These are phyloP conservation scores for Digitonthophagus gazella DNA, from an alignment of 2,888 invertebrate species.

Conservation along the genomic window DNA sequence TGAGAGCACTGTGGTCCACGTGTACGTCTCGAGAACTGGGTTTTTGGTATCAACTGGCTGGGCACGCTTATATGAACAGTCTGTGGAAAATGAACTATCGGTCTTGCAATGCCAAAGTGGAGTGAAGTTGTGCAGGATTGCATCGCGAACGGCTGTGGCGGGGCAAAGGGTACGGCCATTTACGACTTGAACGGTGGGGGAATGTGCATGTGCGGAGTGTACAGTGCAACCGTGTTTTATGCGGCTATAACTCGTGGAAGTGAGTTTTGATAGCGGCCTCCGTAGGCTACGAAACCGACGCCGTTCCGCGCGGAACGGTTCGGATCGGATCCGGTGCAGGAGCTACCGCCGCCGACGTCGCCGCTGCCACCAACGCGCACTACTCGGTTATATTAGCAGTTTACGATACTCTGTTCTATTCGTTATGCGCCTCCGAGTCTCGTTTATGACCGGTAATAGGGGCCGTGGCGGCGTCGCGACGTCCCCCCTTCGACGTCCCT, in stretches of 20 bases:
- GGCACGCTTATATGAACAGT: conserved; percentile 21
- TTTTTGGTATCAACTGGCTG: not conserved
- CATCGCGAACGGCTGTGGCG: conserved; percentile 38
- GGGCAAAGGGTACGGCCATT: conserved; percentile 46
- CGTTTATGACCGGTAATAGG: conserved; percentile 37
- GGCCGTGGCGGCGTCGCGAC: conserved; percentile 26
- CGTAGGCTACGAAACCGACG: conserved; percentile 2
- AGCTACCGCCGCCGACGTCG: not conserved
- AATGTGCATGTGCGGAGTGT: conserved; percentile 52
- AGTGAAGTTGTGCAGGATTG: conserved; percentile 46
- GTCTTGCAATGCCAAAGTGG: conserved; percentile 49
- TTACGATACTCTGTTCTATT: conserved; percentile 48
- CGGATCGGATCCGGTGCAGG: conserved; percentile 44
- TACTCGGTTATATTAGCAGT: conserved; percentile 42
- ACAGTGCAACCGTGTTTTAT: conserved; percentile 52
- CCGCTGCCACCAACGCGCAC: not conserved
- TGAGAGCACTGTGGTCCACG: too few relatives aligned
- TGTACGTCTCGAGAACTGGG: not conserved
- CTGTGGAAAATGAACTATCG: conserved; percentile 47
- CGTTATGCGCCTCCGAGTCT: conserved; percentile 44
- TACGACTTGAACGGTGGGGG: conserved; percentile 45
- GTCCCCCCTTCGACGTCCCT: conserved; percentile 25
- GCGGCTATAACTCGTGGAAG: conserved; percentile 51
- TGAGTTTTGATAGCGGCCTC: conserved; percentile 52
- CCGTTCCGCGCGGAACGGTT: conserved; percentile 15